Base-by-base conservation (phyloP, 2,888 invertebrate species). In the Leptinotarsa juncta region DNA sequence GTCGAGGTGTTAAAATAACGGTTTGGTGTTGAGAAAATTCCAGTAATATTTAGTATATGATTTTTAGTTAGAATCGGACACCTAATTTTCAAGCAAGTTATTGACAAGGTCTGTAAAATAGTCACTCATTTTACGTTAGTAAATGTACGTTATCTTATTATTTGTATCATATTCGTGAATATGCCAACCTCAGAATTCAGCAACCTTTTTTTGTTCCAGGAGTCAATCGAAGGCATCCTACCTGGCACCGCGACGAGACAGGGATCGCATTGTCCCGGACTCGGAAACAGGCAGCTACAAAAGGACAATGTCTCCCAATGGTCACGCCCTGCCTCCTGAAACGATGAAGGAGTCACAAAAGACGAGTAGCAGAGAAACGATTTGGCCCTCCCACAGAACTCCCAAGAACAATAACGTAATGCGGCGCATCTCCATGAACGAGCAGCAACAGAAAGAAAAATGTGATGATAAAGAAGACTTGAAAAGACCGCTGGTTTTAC, bases 141-240 rank as follows among this genome's bases (percentile, higher is more conserved):
- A 32, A 32, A 32, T 32, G 5, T 5, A 26, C 5, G 26, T 26
- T 5, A 26, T 32, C 32, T 1, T 7, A 7, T 32, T 32, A 32
- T 32, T 7, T 32, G 32, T 32, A 32, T 32, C 5, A 32, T 7
- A 7, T 32, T 32, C 32, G 7, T 7, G 32, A 32, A 2, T 32
- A 32, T 32, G 1, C 32, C 32, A 32, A 32, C 7, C 32, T 7
- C 32, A 32, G 7, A 32, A 7, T 32, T 32, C 7, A 32, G 7
- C 32, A 32, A 32, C 32, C 7, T 32, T 62, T 71, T 76, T 70
- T 76, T 84, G 80, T 90, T 91, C 20, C 90, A 94, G 94, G 89
- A 93, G 93, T 85, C 93, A 93, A 85, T 94, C 94, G 70, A 94
- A 94, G 88, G 94, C 94, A 79, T 94, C 94, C 73, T 94, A 94